Conservation (phyloP, 2,888 invertebrate species). For the Dyspetes luteomarginatus region DNA sequence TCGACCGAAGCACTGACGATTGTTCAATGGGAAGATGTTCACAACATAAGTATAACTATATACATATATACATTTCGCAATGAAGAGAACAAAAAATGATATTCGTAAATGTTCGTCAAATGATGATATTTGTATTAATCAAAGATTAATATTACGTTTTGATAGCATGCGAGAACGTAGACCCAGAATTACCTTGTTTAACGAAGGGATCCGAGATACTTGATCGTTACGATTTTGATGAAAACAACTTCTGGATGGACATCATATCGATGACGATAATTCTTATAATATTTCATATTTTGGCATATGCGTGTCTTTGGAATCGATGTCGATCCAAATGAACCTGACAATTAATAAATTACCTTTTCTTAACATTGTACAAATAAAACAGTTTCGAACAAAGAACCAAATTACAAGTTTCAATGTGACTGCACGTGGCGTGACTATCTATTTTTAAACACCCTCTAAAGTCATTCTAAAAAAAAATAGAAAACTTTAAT, state of each 20-base stretch:
- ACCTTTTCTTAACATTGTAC: no score
- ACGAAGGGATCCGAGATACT: conserved; percentile 89
- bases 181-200: conserved; percentile 88
- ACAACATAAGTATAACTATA: conserved; percentile 87
- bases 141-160: background rate
- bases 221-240: conserved; percentile 89
- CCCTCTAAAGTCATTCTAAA: no score
- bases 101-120: no score
- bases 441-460: no score
- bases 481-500: background rate
- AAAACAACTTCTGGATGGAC: conserved; percentile 87
- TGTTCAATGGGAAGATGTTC: conserved; percentile 91
- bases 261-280: conserved; percentile 87
- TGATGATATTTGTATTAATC: no score
- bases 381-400: no score
- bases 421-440: no score
- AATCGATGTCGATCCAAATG: conserved; percentile 82
- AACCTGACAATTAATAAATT: no score
- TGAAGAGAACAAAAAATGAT: no score
- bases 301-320: conserved; percentile 89
- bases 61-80: background rate
- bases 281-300: conserved; percentile 88
- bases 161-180: conserved; percentile 86
- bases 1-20: conserved; percentile 93
- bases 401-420: no score